Evolutionary conservation across 2,888 invertebrate species (phyloP).

Genomic region (Orthonychiurus folsomi): DNA sequence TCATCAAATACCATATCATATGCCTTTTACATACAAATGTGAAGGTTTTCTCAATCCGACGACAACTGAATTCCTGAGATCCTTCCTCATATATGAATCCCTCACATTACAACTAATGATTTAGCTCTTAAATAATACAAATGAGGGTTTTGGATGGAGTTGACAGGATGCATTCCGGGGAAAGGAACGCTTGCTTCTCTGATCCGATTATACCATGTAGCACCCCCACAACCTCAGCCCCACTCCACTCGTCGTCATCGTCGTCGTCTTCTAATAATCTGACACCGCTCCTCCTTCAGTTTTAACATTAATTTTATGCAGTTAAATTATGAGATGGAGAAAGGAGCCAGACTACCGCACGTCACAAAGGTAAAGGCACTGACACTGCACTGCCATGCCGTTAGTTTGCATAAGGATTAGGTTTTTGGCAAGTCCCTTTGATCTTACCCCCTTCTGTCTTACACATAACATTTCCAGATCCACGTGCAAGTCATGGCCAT

Average conservation of each 20-base stretch:
- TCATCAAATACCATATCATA: too few relatives aligned
- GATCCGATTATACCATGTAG: not conserved
- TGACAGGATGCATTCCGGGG: not conserved
- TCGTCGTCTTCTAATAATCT: not conserved
- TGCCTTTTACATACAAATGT: too few relatives aligned
- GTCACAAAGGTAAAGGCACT: too few relatives aligned
- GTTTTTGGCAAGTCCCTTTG: not conserved
- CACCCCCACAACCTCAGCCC: too few relatives aligned
- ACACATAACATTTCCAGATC: too few relatives aligned
- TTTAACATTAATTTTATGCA: slow-evolving; percentile 1
- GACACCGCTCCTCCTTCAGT: not conserved
- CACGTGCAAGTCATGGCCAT: too few relatives aligned
- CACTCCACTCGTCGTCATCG: not conserved
- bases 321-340: not conserved
- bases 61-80: too few relatives aligned
- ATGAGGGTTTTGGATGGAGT: not conserved
- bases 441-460: too few relatives aligned
- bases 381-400: too few relatives aligned
- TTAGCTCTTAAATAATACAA: not conserved
- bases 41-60: too few relatives aligned
- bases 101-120: too few relatives aligned
- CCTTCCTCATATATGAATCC: too few relatives aligned
- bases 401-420: not conserved
- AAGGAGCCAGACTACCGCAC: not conserved
- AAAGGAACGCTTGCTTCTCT: not conserved